Evolutionary conservation across 2,888 invertebrate species (phyloP).

Genomic region (Polia nebulosa): DNA sequence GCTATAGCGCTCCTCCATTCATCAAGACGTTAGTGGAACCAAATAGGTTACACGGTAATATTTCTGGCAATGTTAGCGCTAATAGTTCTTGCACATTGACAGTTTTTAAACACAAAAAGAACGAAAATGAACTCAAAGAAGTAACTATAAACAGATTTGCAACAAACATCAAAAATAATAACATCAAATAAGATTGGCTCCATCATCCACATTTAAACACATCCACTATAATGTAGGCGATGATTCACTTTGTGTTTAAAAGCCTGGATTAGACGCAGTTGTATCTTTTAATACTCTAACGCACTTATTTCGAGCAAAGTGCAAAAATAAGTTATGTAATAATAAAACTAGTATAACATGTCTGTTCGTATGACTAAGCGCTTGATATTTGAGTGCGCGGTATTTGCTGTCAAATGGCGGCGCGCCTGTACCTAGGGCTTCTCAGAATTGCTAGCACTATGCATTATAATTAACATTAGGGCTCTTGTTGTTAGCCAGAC

Average conservation of each 20-base stretch:
- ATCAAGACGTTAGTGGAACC: conserved; percentile 50
- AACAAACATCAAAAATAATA: conserved; percentile 58
- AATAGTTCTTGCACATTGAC: conserved; percentile 48
- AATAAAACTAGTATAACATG: conserved; percentile 68
- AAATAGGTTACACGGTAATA: conserved; percentile 53
- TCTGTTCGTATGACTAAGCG: conserved; percentile 79
- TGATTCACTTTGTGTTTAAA: conserved; percentile 65
- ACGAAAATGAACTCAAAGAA: conserved; percentile 30
- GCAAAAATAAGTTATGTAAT: conserved; percentile 70
- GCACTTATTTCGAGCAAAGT: conserved; percentile 65
- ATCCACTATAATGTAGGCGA: conserved; percentile 51
- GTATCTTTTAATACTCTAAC: conserved; percentile 63
- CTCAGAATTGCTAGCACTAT: conserved; percentile 67
- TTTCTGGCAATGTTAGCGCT: conserved; percentile 45
- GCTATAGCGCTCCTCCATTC: conserved; percentile 43
- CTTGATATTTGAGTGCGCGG: conserved; percentile 81
- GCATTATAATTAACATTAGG: conserved; percentile 69
- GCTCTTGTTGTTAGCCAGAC: conserved; percentile 56
- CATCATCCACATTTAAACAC: conserved; percentile 58
- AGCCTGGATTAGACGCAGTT: conserved; percentile 64
- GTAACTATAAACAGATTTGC: conserved; percentile 38
- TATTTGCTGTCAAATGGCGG: conserved; percentile 80
- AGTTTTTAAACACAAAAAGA: conserved; percentile 40
- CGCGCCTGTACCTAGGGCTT: conserved; percentile 66
- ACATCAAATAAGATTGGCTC: conserved; percentile 54